Evolutionary conservation across 2,888 invertebrate species (phyloP), one percentile per base, ranked within the genome.

Genomic region (Volucella zonaria): DNA sequence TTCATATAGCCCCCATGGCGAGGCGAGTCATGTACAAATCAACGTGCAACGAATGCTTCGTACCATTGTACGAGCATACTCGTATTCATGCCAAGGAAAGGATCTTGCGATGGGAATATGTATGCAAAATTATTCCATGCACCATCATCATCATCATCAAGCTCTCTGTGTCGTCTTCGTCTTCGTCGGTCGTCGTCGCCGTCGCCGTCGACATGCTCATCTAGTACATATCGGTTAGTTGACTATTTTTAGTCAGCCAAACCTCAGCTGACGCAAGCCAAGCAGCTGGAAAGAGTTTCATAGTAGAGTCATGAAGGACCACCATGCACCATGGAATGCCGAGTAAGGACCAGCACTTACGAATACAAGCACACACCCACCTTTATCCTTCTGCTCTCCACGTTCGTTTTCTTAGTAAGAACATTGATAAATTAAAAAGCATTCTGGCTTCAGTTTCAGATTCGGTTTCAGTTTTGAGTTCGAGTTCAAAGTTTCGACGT

Each of bases 91-190:
- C 54, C 77, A 73, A 82, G 58, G 51, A 73, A 38, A 74, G 52
- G 42, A 49, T 74, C 82, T 38, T 78, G 64, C 74, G 64, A 31
- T 6, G 6, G 31, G 31, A 74, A 68, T 78, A 74, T 78, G 62
- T 74, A 82, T 82, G 82, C 68, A 74, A 82, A 82, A 64, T 74
- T 82, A 82, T 82, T 82, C 82, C 45, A 52, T 68, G 54, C 74
- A 82, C 78, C 82, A 64, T 78, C 73, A 76, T 79, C 79, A 76
- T 79, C 79, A 42, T 81, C 81, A 68, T 82, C 64, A 45, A 59
- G 62, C 67, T 47, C 61, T 64, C 47, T 54, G 40, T 64, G 64
- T 75, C 64, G 45, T 71, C 54, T 45, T 77, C 67, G 58, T 73
- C 73, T 58, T 78, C 66, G 23, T 59, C 45, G 15, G n/a, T n/a